Evolutionary conservation across 1,140 invertebrate species (phyloP).

Genomic region (Bombus vancouverensis): DNA sequence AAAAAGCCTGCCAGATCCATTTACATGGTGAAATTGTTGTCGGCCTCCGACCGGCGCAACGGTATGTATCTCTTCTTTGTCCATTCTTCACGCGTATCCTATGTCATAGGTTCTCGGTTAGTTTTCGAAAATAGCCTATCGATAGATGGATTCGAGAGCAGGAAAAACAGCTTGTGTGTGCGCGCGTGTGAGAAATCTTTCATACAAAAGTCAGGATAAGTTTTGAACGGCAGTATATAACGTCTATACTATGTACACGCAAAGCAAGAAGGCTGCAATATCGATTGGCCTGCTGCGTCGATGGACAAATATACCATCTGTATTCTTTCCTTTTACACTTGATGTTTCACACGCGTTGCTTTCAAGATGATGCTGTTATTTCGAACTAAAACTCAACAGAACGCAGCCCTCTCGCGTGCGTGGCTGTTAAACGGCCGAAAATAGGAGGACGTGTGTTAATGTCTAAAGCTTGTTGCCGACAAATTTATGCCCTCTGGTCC

Average conservation of each 20-base stretch:
- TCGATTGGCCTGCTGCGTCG: neutral
- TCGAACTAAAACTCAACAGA: conserved; percentile 26
- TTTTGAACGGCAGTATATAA: neutral
- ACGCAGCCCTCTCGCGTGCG: conserved; percentile 6
- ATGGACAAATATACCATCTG: conserved; percentile 23
- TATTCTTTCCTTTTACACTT: conserved; percentile 25
- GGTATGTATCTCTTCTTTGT: too few species aligned
- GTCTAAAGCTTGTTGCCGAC: conserved; percentile 49
- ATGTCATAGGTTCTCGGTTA: too few species aligned
- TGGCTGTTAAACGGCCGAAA: conserved; percentile 43
- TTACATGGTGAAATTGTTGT: too few species aligned
- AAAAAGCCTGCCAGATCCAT: too few species aligned
- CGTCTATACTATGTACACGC: neutral
- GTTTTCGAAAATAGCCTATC: too few species aligned
- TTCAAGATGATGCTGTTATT: conserved; percentile 39
- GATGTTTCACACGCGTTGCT: conserved; percentile 36
- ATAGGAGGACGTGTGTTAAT: conserved; percentile 54
- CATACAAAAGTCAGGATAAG: neutral
- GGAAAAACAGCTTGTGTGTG: neutral
- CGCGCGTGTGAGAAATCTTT: neutral
- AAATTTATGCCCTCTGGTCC: conserved; percentile 41
- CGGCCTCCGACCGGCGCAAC: too few species aligned
- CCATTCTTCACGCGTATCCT: too few species aligned
- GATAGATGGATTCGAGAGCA: neutral
- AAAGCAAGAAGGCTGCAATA: neutral